These are phyloP conservation scores for Sebastolobus alascanus DNA, from an alignment of 2,797 vertebrate species.

Conservation along the genomic window DNA sequence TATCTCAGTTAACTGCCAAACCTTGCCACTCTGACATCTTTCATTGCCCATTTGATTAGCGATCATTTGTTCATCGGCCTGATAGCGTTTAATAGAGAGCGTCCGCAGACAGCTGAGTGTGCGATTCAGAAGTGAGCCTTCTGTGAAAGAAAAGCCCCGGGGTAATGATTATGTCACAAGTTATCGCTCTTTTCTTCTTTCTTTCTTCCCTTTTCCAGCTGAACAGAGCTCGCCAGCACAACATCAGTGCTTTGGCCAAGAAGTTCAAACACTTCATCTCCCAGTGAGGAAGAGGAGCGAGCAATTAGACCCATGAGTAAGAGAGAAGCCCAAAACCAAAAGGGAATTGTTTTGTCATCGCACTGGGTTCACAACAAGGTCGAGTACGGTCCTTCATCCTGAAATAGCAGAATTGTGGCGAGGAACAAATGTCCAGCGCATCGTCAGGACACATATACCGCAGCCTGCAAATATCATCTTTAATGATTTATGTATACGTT, in stretches of 20 bases:
- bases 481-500: constrained; percentile 49
- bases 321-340: constrained; percentile 32
- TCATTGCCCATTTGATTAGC: constrained; percentile 61
- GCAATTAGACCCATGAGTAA: constrained; percentile 71
- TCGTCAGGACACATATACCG: not conserved
- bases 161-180: constrained; percentile 59
- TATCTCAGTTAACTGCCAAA: constrained; percentile 47
- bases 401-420: not conserved
- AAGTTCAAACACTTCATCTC: constrained; percentile 63
- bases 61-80: constrained; percentile 55
- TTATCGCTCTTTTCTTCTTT: constrained; percentile 49
- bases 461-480: constrained; percentile 28
- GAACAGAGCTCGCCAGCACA: constrained; percentile 39
- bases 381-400: not conserved
- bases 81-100: constrained; percentile 46
- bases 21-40: constrained; percentile 35
- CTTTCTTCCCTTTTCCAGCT: constrained; percentile 32
- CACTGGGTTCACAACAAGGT: constrained; percentile 56
- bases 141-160: constrained; percentile 38
- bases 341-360: constrained; percentile 40
- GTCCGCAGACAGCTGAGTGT: constrained; percentile 46
- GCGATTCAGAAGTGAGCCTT: constrained; percentile 40
- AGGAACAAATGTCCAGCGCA: constrained; percentile 15
- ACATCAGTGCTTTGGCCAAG: constrained; percentile 48
- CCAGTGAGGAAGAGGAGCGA: constrained; percentile 48